phyloP scores from a whole-genome alignment of 2,888 invertebrate genomes.

The Hirtodrosophila cameraria region DNA sequence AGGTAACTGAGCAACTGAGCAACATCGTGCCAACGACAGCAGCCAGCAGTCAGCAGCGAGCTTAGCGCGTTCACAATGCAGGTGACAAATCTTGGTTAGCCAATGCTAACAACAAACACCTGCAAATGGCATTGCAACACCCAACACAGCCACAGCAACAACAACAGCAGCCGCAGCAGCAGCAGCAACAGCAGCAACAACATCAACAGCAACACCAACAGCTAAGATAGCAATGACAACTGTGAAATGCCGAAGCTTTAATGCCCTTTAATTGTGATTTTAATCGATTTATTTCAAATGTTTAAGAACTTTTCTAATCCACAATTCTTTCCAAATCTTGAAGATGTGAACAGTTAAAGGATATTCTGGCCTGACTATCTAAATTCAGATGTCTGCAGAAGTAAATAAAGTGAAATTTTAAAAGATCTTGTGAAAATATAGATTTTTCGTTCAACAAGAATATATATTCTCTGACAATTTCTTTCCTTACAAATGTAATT shows the following conservation, averaged over 20 bases:
- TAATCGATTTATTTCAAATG: too few species aligned
- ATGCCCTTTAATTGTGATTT: slow-evolving; percentile 3
- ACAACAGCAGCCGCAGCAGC: slow-evolving; percentile 1
- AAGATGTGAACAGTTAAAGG: too few species aligned
- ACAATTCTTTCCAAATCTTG: too few species aligned
- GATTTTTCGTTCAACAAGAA: too few species aligned
- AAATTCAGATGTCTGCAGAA: too few species aligned
- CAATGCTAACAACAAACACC: slow-evolving; percentile 64
- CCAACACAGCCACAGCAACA: slow-evolving; percentile 22
- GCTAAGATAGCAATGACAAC: slow-evolving; percentile 6
- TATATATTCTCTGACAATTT: too few species aligned
- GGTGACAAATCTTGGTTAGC: slow-evolving; percentile 75
- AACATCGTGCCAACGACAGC: slow-evolving; percentile 34
- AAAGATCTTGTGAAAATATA: too few species aligned
- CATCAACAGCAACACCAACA: neutral
- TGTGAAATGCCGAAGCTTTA: neutral
- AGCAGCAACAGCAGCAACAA: slow-evolving; percentile 8
- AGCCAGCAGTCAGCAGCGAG: slow-evolving; percentile 22
- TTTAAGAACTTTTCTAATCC: too few species aligned
- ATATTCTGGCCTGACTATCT: too few species aligned
- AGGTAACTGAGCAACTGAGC: slow-evolving; percentile 12
- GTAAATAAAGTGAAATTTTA: too few species aligned
- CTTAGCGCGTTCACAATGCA: slow-evolving; percentile 46
- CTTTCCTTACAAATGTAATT: too few species aligned
- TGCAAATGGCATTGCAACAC: slow-evolving; percentile 63